A percentile compares a stretch with the other conserved stretches of the same genome.
phyloP scores from a whole-genome alignment of 2,113 vertebrate genomes.

The Prunella himalayana region DNA sequence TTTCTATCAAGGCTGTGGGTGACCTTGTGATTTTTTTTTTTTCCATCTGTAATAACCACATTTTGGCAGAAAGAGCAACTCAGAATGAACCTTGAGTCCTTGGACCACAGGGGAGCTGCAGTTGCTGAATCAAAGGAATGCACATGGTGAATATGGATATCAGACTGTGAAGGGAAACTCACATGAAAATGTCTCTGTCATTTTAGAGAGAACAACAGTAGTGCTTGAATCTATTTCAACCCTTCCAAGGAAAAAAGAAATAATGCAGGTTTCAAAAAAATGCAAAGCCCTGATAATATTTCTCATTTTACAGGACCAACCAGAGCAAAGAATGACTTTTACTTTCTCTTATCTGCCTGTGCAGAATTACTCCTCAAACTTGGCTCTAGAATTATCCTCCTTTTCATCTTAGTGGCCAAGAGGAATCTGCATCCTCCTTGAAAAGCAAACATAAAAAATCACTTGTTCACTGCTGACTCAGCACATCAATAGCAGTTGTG shows the following conservation, averaged over 20 bases:
- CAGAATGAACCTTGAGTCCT: not conserved
- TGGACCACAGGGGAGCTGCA: not conserved
- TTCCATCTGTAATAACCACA: not conserved
- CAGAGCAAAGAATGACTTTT: not conserved
- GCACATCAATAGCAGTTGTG: not conserved
- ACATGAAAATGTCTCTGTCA: not conserved
- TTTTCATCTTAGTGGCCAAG: not conserved
- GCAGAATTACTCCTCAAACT: not conserved
- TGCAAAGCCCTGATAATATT: not conserved
- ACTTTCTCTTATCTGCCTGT: not conserved
- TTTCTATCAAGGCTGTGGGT: not conserved
- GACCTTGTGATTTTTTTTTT: not conserved
- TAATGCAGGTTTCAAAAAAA: not conserved
- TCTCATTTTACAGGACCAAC: not conserved
- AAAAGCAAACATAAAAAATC: not conserved
- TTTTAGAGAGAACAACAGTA: not conserved
- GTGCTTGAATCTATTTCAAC: not conserved
- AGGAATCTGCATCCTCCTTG: not conserved
- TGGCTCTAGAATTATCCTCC: not conserved
- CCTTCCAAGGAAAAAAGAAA: not conserved
- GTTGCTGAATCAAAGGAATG: fast-evolving
- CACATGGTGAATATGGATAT: not conserved
- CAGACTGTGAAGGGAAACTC: not conserved
- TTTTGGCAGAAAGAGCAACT: not conserved
- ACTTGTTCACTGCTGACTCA: not conserved